phyloP scores from a whole-genome alignment of 2,113 vertebrate genomes.

The Mus pahari region DNA sequence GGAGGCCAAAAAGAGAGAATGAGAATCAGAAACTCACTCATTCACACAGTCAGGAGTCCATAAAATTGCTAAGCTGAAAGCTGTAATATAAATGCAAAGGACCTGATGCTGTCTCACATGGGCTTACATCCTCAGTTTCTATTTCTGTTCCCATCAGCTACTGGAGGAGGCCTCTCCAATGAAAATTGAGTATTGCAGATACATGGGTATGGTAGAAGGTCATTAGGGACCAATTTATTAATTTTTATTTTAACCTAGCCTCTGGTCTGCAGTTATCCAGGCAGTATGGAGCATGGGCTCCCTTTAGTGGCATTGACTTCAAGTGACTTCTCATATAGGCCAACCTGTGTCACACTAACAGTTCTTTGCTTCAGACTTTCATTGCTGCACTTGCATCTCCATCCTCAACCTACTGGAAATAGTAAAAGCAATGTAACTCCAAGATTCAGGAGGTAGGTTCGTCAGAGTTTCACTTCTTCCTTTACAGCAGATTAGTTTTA shows the following conservation, averaged over 20 bases:
- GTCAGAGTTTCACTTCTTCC: too few species aligned
- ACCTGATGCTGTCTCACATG: accelerated
- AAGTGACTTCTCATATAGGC: too few species aligned
- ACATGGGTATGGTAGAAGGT: not conserved
- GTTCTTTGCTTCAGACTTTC: not conserved
- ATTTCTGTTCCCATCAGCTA: too few species aligned
- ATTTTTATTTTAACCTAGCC: not conserved
- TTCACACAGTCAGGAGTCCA: not conserved
- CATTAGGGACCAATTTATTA: not conserved
- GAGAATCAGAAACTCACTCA: not conserved
- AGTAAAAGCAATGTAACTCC: not conserved
- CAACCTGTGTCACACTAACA: not conserved
- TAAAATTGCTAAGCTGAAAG: not conserved
- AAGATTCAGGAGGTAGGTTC: not conserved
- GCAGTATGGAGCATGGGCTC: not conserved
- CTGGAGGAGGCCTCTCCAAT: not conserved
- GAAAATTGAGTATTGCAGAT: not conserved
- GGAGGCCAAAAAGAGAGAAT: not conserved
- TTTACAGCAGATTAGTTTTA: accelerated
- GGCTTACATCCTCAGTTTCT: not conserved
- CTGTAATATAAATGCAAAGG: not conserved
- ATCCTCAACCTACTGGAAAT: not conserved
- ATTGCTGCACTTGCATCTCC: not conserved
- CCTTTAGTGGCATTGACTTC: accelerated
- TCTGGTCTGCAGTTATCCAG: not conserved